Evolutionary conservation across 2,113 vertebrate genomes (phyloP), one percentile per base, ranked within the genome.

Genomic region (Pavo muticus): DNA sequence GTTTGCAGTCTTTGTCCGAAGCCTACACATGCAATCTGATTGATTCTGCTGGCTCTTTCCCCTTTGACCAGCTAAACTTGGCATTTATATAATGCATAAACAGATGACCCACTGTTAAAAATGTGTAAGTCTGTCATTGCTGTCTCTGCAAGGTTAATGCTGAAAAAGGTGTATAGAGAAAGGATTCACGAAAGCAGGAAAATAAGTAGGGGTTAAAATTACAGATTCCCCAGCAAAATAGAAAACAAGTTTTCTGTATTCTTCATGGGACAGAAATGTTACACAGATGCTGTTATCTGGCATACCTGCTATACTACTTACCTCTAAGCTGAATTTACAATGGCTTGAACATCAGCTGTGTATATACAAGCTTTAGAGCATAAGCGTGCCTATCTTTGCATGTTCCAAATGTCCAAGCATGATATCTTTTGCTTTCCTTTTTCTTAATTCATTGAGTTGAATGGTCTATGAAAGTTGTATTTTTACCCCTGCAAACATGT

Each of bases 21-120:
- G 52, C 4, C 14, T 29, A 23, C 1, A 1, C n/a, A 27, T 17
- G 18, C 29, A 57, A 1, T 1, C 10, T 42, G 29, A 78, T 45
- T 25, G 8, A 50, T 71, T 67, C 42, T 91, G 18, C 47, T 59
- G 39, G 6, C 24, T 72, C 37, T 56, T 63, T 59, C 29, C 9
- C 13, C 37, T 42, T 67, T 82, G 39, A 56, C 14, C 12, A 83
- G 42, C 10, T 74, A 74, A 61, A 78, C 71, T 85, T 70, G 37
- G 23, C 32, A 60, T 85, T 94, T 42, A 60, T 74, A 74, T 32
- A 47, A 56, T 44, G 27, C 50, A 56, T 52, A 60, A 90, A 52
- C 14, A 68, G 50, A 84, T 56, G 15, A 79, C 35, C 23, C 32
- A 47, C 21, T 17, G 54, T 57, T 71, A 86, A 80, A 78, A 82